A percentile compares a stretch with the other conserved stretches of the same genome.
phyloP scores from a whole-genome alignment of 1,140 invertebrate species.

The Saccostrea echinata region DNA sequence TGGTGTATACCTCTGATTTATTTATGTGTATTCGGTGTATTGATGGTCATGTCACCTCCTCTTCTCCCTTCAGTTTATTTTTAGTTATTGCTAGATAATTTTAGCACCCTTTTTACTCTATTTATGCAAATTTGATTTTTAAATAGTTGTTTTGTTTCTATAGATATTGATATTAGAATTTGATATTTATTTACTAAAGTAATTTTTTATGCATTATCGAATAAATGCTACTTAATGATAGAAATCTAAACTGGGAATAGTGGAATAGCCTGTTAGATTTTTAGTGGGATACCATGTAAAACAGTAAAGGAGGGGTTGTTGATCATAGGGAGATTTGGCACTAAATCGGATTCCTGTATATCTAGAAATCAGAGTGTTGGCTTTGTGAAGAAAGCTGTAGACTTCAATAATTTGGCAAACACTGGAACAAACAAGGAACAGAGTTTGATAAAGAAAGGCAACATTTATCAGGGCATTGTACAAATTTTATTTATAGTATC shows the following conservation, averaged over 20 bases:
- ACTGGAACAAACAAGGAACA: not conserved
- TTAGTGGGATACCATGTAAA: not conserved
- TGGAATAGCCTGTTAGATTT: not conserved
- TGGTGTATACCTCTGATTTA: slow-evolving; percentile 15
- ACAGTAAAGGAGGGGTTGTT: not conserved
- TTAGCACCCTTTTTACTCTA: not conserved
- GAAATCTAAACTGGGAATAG: not conserved
- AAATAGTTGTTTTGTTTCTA: not conserved
- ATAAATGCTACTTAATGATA: no score
- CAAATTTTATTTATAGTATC: not conserved
- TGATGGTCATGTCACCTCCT: not conserved
- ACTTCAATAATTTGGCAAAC: slow-evolving; percentile 21
- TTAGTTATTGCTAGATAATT: not conserved
- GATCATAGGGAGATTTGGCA: slow-evolving; percentile 7
- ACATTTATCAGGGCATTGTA: not conserved
- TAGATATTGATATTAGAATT: not conserved
- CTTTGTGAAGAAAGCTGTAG: not conserved
- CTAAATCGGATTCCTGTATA: not conserved
- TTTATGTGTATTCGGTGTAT: not conserved
- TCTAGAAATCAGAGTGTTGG: not conserved
- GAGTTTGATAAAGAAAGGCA: not conserved
- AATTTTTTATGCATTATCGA: not conserved
- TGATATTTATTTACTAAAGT: not conserved
- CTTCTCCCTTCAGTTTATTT: not conserved
- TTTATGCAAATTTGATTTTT: not conserved